Percentiles rank a stretch among this genome's conserved stretches.
Conservation (phyloP, 2,113 vertebrate genomes). For the Athene cunicularia region DNA sequence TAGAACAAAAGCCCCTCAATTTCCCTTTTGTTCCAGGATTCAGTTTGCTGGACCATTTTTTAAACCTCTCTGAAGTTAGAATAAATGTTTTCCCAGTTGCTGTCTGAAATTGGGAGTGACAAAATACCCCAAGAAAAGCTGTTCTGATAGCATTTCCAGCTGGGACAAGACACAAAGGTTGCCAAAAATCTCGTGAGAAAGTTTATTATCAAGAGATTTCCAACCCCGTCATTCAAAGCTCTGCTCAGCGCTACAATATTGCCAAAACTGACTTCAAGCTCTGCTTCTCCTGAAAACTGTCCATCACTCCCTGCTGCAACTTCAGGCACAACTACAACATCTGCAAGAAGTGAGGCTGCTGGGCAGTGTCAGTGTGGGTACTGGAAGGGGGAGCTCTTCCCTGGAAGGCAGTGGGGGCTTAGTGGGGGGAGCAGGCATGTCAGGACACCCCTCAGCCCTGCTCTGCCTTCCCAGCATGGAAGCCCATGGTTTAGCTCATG, state of each 20-base stretch:
- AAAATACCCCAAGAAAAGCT: neutral
- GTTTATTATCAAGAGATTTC: constrained; percentile 31
- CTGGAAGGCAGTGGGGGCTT: accelerated
- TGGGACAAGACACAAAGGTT: constrained; percentile 5
- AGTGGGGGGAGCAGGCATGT: accelerated
- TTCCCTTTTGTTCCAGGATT: neutral
- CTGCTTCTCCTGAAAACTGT: neutral
- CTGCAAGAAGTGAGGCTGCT: neutral
- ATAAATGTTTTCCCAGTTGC: constrained; percentile 32
- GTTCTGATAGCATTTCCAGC: constrained; percentile 38
- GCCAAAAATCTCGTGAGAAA: constrained; percentile 46
- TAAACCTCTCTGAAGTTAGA: neutral
- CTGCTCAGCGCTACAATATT: neutral
- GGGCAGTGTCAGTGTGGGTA: neutral
- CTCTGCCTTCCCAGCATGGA: neutral
- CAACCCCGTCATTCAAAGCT: neutral
- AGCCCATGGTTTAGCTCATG: neutral
- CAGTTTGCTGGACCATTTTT: neutral
- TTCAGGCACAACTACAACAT: neutral
- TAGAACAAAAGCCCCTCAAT: neutral
- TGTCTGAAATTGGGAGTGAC: neutral
- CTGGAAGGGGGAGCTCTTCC: neutral
- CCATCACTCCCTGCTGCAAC: neutral
- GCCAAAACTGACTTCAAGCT: neutral
- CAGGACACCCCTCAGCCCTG: neutral